Percentiles rank a stretch among this genome's conserved stretches.
Evolutionary conservation across 2,888 invertebrate species (phyloP).

Genomic region (Celastrina argiolus): DNA sequence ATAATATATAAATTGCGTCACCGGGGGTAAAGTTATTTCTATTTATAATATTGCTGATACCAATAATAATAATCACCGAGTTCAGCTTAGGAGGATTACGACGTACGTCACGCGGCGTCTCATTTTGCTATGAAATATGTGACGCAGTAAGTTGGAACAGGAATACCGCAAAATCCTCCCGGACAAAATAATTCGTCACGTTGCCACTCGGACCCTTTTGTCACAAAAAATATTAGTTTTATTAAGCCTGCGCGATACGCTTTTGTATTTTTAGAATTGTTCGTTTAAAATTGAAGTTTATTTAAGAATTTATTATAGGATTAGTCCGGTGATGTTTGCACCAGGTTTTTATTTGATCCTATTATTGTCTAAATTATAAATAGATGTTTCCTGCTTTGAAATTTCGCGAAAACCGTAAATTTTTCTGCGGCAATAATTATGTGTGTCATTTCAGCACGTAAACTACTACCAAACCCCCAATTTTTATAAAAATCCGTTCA

Average conservation of each 20-base stretch:
- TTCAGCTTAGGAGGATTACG: constrained; percentile 8
- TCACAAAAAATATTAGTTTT: constrained; percentile 7
- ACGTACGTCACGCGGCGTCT: background rate
- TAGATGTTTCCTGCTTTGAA: too few species aligned
- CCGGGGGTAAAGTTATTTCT: background rate
- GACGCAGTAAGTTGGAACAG: background rate
- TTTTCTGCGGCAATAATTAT: too few species aligned
- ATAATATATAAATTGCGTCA: background rate
- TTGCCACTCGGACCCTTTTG: background rate
- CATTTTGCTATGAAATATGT: constrained; percentile 11
- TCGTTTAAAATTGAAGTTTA: background rate
- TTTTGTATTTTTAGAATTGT: background rate
- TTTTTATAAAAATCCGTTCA: too few species aligned
- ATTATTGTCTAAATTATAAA: too few species aligned
- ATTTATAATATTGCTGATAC: background rate
- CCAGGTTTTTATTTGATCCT: too few species aligned
- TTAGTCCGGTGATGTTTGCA: too few species aligned
- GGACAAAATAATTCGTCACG: constrained; percentile 10
- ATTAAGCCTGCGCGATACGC: background rate
- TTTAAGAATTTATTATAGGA: too few species aligned
- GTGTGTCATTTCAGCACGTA: too few species aligned
- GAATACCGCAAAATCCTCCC: constrained; percentile 1
- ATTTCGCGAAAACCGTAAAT: too few species aligned
- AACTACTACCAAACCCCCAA: too few species aligned
- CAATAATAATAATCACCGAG: background rate